Conservation (phyloP, 2,888 invertebrate species). For the Beris chalybata region DNA sequence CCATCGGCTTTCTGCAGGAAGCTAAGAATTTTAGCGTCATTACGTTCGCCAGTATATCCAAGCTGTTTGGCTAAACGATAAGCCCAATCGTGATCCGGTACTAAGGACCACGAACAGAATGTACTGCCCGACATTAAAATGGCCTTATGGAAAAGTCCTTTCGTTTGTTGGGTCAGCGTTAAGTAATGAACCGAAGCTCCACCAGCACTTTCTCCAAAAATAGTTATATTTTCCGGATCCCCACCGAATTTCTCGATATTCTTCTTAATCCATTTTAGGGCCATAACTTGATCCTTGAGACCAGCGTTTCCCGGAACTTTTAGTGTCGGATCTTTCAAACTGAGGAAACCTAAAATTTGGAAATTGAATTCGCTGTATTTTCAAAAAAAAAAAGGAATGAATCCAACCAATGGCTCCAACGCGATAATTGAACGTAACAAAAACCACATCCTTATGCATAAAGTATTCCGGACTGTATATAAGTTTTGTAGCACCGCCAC, state of each 20-base stretch:
- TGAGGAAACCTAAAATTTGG: conserved; percentile 55
- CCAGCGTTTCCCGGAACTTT: conserved; percentile 60
- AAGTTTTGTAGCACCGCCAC: conserved; percentile 55
- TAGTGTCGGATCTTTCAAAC: conserved; percentile 55
- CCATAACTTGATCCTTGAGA: conserved; percentile 60
- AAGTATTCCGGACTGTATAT: conserved; percentile 57
- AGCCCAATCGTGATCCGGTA: conserved; percentile 48
- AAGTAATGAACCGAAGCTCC: conserved; percentile 58
- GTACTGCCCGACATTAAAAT: conserved; percentile 53
- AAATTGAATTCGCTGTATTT: not conserved
- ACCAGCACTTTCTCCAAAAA: conserved; percentile 61
- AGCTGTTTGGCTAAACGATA: conserved; percentile 50
- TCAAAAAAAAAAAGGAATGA: not conserved
- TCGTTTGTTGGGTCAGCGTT: conserved; percentile 58
- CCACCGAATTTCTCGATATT: conserved; percentile 60
- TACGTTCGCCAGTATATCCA: conserved; percentile 50
- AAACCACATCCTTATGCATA: conserved; percentile 56
- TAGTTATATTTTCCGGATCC: conserved; percentile 58
- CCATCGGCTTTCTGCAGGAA: conserved; percentile 52
- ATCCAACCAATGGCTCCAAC: conserved; percentile 55
- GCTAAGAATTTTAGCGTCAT: conserved; percentile 50
- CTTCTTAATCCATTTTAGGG: conserved; percentile 58
- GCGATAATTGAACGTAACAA: conserved; percentile 58
- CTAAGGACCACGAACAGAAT: conserved; percentile 50
- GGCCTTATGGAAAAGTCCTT: conserved; percentile 52